Percentiles rank a stretch among this genome's conserved stretches.
Conservation (phyloP, 2,113 vertebrate genomes). For the Mustelus asterias region DNA sequence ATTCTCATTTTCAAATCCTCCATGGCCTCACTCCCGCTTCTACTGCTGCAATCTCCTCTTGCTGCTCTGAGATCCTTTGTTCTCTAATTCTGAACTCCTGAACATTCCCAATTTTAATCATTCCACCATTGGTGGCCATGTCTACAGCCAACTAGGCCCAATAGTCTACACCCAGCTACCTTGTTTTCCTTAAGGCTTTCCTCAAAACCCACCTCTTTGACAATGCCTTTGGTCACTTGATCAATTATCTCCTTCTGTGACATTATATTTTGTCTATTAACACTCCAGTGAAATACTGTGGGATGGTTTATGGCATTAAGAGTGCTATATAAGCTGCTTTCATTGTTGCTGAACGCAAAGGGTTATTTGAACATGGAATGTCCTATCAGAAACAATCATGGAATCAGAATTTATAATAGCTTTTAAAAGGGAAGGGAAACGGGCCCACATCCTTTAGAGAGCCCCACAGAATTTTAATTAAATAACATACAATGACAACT, state of each 20-base stretch:
- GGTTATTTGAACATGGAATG: background rate
- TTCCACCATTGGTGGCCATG: too few species aligned
- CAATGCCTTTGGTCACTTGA: too few species aligned
- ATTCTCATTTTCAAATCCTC: too few species aligned
- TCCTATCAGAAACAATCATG: background rate
- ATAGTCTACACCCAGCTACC: too few species aligned
- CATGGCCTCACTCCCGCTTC: too few species aligned
- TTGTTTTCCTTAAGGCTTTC: too few species aligned
- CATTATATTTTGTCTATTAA: background rate
- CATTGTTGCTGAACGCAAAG: background rate
- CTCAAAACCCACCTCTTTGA: too few species aligned
- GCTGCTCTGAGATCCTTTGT: too few species aligned
- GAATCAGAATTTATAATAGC: background rate
- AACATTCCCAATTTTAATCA: too few species aligned
- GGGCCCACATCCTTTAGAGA: background rate
- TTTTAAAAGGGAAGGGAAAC: background rate
- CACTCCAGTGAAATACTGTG: background rate
- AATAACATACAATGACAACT: background rate
- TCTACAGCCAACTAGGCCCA: too few species aligned
- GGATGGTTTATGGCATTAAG: background rate
- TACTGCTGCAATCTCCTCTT: too few species aligned
- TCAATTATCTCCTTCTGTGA: background rate
- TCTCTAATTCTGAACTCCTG: too few species aligned
- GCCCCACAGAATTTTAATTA: background rate
- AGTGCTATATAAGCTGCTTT: background rate